Base-by-base conservation (phyloP, 2,888 invertebrate genomes). In the Linnaemya vulpina region DNA sequence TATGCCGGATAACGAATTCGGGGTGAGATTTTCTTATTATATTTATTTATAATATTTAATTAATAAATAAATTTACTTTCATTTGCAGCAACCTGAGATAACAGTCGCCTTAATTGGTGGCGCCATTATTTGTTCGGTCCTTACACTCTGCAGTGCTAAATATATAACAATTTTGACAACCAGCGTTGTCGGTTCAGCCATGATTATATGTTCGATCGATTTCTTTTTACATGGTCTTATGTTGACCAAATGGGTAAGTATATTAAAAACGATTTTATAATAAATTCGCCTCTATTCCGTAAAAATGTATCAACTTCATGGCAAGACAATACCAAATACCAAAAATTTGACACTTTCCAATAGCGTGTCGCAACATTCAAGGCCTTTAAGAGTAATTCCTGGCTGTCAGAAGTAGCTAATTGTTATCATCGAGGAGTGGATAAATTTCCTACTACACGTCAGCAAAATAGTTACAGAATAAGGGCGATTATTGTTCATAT, bases 1-100 rank as follows among this genome's bases (percentile, higher is more conserved):
- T 73, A 92, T 92, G 92, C 92, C 92, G 73, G 91, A 92, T 76
- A 92, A 92, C 89, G 92, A 92, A 83, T 92, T 92, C 87, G 92
- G 93, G 68, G 92, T 92, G 87, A 90, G 90, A 25, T 30, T 68
- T 35, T 53, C 7, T 15, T 68, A 17, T 7, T 13, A 4, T 65
- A 13, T 30, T 25, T 17, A 46, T 63, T 43, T 30, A 8, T 3
- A 53, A 11, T 25, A 9, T 22, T 40, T 40, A 63, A n/a, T n/a
- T 38, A 55, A 25, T 40, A 4, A 22, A 22, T 13, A 40, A 20
- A 22, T 46, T n/a, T 35, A 22, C 67, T 22, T 55, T 53, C 62
- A 46, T 60, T 87, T 87, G 2, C 43, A 92, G 92, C 90, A 91
- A 84, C 89, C 91, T 49, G 92, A 92, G 88, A 91, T 92, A 20